Conservation (phyloP, 2,797 vertebrate species). For the Enoplosus armatus region DNA sequence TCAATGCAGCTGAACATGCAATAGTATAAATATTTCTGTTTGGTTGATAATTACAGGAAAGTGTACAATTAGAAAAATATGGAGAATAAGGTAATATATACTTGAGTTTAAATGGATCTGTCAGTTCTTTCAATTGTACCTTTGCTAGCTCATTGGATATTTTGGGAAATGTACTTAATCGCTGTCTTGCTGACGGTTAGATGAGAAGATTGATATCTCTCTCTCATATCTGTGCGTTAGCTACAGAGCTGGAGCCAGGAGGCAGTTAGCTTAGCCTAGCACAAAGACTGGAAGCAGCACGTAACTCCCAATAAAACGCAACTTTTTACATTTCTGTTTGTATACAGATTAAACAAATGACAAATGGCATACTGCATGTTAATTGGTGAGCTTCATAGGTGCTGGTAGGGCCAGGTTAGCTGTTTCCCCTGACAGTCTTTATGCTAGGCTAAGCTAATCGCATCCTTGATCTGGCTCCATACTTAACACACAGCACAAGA, state of each 20-base stretch:
- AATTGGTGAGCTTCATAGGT: not conserved
- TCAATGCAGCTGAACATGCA: not conserved
- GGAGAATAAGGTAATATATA: not conserved
- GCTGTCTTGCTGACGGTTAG: too few species aligned
- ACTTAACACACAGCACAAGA: not conserved
- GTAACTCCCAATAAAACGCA: not conserved
- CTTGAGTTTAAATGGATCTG: too few species aligned
- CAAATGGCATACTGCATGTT: not conserved
- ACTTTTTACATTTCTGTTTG: not conserved
- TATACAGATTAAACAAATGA: not conserved
- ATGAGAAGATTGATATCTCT: not conserved
- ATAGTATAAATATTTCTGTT: not conserved
- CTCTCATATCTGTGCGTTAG: not conserved
- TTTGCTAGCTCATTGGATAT: not conserved
- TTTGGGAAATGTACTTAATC: too few species aligned
- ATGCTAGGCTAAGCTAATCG: conserved; percentile 5
- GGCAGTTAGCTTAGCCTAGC: conserved; percentile 16
- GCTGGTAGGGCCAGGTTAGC: not conserved
- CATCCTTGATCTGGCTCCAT: not conserved
- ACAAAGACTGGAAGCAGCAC: not conserved
- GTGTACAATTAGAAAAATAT: not conserved
- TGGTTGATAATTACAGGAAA: not conserved
- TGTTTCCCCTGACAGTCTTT: too few species aligned
- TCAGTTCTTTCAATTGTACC: not conserved
- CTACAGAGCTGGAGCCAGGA: too few species aligned